These are phyloP conservation scores for Brenthis daphne DNA, from an alignment of 2,888 invertebrate species.

Conservation along the genomic window DNA sequence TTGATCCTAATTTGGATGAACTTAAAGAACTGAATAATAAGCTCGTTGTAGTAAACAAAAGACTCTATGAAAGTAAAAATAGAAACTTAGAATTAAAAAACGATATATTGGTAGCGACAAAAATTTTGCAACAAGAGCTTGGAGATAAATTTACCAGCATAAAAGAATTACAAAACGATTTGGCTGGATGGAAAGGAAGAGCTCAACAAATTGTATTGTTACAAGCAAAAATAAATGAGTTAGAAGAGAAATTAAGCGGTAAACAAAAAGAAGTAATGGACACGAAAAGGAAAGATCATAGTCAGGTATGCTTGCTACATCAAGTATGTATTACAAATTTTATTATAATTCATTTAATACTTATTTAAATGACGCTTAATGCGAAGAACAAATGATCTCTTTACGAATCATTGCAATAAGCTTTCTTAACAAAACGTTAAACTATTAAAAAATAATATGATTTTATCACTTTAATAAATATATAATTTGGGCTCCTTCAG, in stretches of 20 bases:
- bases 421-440: no score
- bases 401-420: background rate
- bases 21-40: constrained; percentile 84
- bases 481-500: constrained; percentile 42
- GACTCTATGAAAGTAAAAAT: constrained; percentile 87
- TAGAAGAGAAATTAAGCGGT: constrained; percentile 83
- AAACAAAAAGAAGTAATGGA: constrained; percentile 60
- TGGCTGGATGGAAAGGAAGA: constrained; percentile 88
- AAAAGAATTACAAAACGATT: constrained; percentile 80
- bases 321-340: background rate
- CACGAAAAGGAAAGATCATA: constrained; percentile 61
- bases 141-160: constrained; percentile 87
- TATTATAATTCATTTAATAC: no score
- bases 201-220: constrained; percentile 88
- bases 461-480: no score
- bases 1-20: constrained; percentile 67
- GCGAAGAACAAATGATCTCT: background rate
- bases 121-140: constrained; percentile 88
- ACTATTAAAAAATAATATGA: no score
- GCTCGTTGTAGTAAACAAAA: constrained; percentile 80
- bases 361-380: background rate
- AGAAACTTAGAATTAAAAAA: constrained; percentile 86
- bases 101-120: constrained; percentile 87
- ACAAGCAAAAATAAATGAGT: constrained; percentile 85
- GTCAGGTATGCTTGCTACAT: constrained; percentile 49